Conservation (phyloP, 2,113 vertebrate genomes). For the Micromys minutus region DNA sequence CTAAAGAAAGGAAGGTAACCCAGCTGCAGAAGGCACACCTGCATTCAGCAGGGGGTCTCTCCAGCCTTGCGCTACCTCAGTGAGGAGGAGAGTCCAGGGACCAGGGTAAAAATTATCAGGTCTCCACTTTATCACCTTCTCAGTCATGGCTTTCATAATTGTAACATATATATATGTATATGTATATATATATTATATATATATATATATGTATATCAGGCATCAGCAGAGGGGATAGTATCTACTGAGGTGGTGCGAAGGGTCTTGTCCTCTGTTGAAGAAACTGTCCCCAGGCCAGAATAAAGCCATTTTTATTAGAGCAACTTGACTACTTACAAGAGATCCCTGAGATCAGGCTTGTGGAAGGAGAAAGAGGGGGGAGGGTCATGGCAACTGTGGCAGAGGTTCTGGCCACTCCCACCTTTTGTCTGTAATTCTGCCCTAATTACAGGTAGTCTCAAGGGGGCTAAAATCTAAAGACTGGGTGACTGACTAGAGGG, state of each 20-base stretch:
- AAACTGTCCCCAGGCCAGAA: not conserved
- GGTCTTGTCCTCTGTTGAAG: not conserved
- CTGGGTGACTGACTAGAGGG: not conserved
- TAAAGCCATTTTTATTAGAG: not conserved
- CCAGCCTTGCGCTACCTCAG: not conserved
- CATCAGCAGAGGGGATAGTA: not conserved
- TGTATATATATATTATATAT: too few species aligned
- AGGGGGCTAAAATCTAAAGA: not conserved
- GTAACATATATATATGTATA: too few species aligned
- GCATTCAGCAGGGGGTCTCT: not conserved
- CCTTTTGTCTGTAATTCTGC: not conserved
- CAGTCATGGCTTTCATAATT: accelerated
- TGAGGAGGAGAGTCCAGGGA: not conserved
- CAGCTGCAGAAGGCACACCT: too few species aligned
- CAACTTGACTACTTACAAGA: not conserved
- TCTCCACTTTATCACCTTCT: not conserved
- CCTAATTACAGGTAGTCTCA: not conserved
- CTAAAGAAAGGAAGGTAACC: accelerated
- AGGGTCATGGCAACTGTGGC: too few species aligned
- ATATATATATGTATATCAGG: too few species aligned
- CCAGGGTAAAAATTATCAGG: not conserved
- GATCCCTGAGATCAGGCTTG: not conserved
- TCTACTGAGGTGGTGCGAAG: not conserved
- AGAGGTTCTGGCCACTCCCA: not conserved
- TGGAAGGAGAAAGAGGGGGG: not conserved